Conservation (phyloP, 1,140 invertebrate species). For the Hypothenemus hampei region DNA sequence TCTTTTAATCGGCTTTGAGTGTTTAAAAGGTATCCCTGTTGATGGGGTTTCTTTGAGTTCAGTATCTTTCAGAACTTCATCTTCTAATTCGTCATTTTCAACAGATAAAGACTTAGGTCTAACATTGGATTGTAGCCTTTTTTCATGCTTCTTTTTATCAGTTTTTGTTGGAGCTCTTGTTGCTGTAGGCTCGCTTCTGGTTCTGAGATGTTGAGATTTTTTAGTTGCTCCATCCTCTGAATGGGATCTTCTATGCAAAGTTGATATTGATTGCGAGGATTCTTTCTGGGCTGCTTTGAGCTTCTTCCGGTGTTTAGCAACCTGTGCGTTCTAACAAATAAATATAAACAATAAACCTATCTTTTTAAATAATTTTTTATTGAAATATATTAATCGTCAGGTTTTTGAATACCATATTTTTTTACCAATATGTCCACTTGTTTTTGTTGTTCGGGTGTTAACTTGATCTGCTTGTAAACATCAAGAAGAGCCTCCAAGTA, state of each 20-base stretch:
- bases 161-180: too few species aligned
- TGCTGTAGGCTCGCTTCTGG: background rate
- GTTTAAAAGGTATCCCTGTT: too few species aligned
- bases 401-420: slow-evolving; percentile 12
- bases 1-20: too few species aligned
- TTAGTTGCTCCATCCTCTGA: too few species aligned
- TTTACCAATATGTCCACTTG: slow-evolving; percentile 30
- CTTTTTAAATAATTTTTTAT: background rate
- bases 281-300: slow-evolving; percentile 4
- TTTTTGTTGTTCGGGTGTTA: slow-evolving; percentile 30
- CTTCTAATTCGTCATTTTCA: too few species aligned
- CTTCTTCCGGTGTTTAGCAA: slow-evolving; percentile 5
- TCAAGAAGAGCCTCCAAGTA: slow-evolving; percentile 30
- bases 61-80: too few species aligned
- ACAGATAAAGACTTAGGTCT: too few species aligned
- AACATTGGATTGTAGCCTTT: too few species aligned
- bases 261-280: too few species aligned
- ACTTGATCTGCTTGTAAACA: slow-evolving; percentile 22
- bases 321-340: background rate
- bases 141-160: too few species aligned
- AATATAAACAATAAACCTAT: background rate
- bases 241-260: too few species aligned
- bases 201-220: background rate
- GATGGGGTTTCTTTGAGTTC: too few species aligned
- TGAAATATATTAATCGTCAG: slow-evolving; percentile 1